Base-by-base conservation (phyloP, 2,888 invertebrate species). In the Spilarctia lutea region DNA sequence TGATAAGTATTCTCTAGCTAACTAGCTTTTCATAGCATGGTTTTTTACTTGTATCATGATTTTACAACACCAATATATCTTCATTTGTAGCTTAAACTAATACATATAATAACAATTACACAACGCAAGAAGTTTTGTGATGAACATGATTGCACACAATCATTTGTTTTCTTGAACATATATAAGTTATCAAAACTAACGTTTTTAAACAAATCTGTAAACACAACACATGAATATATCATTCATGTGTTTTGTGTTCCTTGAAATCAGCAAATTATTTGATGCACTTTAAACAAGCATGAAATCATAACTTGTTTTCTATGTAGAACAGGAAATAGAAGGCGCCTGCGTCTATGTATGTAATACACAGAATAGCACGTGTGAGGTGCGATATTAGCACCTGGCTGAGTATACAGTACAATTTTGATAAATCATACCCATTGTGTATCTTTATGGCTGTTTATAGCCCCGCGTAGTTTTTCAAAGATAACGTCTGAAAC, bases 311-410 rank as follows among this genome's bases (percentile, higher is more conserved):
- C 35, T 72, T 52, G 45, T 74, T 56, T 66, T 42, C 0, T 56
- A 45, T 48, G 33, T 7, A 30, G 30, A 78, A 67, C 79, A 79
- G 74, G 77, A 77, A 79, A 84, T 82, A 77, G 75, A 63, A 35
- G 71, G 69, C 79, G 75, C 81, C 79, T 76, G 77, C 78, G 79
- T 74, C 74, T 68, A 77, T 68, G 66, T 68, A 77, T 68, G 66
- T 35, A 60, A 68, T 81, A 81, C 78, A 84, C 71, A 73, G 78
- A 81, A 82, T 75, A 81, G 79, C 81, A 81, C 81, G 79, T 84
- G 82, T 81, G 84, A 70, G 76, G 75, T 67, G 67, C 75, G 75
- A 72, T 68, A 60, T 73, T 66, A 77, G 75, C 84, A 84, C 81
- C 84, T 83, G 83, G 81, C 77, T 76, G 8, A 48, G 70, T 76